Evolutionary conservation across 2,113 vertebrate species (phyloP), one percentile per base, ranked within the genome.

Genomic region (Toxostoma redivivum): DNA sequence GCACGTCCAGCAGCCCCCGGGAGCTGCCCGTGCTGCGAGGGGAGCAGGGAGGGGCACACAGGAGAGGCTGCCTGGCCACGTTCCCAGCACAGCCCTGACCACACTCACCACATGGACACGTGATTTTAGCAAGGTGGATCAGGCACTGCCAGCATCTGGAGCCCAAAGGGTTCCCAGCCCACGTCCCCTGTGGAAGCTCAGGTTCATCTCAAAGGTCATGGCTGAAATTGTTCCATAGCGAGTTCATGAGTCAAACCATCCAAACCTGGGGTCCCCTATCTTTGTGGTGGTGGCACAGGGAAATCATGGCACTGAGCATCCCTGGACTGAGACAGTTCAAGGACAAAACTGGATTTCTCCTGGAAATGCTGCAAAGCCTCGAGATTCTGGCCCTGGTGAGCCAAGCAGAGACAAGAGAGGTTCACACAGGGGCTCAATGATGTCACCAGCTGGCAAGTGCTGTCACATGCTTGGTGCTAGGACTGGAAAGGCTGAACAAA

Each of bases 1-100:
- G 89, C 95, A 96, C 94, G 88, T 95, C 96, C 95, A 57, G 81
- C 2, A 8, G 92, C 94, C 95, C 82, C 27, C 0, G 42, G 89
- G 95, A 94, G 69, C 95, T 87, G 94, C 81, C 78, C 10, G 3
- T 0, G 1, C 54, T n/a, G 92, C 0, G 12, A 86, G 87, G 85
- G 66, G 84, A 84, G 92, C 50, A 2, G 47, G 2, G 65, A 65
- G 42, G 81, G 81, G 69, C 83, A 56, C 58, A 40, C 80, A 44
- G 73, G 12, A 61, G 88, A 73, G 27, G 71, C 90, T n/a, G 67
- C 25, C 65, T 66, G 84, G 81, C 69, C 16, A 8, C 11, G 3
- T 13, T 79, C 84, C 86, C 65, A 0, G 12, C 38, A 2, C 40
- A 31, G 86, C 83, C 54, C 44, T 84, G 89, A 70, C 92, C 81